A percentile compares a stretch with the other conserved stretches of the same genome.
Evolutionary conservation across 2,888 invertebrate species (phyloP).

Genomic region (Dolomedes plantarius): DNA sequence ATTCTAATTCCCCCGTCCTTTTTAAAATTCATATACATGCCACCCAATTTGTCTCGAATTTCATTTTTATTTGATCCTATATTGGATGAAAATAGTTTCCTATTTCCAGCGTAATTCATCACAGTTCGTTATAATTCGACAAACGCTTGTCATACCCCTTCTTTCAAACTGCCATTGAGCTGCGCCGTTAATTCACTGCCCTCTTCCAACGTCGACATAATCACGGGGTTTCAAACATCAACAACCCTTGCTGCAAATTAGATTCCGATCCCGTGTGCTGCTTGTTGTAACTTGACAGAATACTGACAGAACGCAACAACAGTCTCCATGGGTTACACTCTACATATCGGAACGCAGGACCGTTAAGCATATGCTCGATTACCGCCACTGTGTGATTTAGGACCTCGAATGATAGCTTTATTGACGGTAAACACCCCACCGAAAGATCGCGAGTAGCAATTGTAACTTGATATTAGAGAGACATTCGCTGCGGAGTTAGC

Average conservation of each 20-base stretch:
- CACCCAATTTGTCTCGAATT: too few species aligned
- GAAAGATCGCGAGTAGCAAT: background rate
- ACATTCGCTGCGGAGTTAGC: background rate
- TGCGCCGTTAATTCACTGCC: background rate
- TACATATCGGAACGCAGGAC: background rate
- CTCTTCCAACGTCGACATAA: background rate
- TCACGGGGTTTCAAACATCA: conserved; percentile 12
- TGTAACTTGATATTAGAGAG: background rate
- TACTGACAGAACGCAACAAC: conserved; percentile 19
- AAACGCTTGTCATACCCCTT: too few species aligned
- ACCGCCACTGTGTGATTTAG: conserved; percentile 3
- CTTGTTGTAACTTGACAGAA: conserved; percentile 34
- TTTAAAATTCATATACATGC: too few species aligned
- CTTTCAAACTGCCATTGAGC: background rate
- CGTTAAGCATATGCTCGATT: background rate
- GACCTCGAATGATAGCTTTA: conserved; percentile 11
- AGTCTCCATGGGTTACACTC: conserved; percentile 19
- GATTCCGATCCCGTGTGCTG: background rate
- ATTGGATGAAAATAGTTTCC: too few species aligned
- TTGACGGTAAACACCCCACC: conserved; percentile 10
- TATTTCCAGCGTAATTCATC: too few species aligned
- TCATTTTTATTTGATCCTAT: too few species aligned
- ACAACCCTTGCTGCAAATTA: conserved; percentile 13
- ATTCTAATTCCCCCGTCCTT: too few species aligned
- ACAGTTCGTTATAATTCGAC: too few species aligned